Evolutionary conservation across 2,888 invertebrate species (phyloP).

Genomic region (Gibbula magus): DNA sequence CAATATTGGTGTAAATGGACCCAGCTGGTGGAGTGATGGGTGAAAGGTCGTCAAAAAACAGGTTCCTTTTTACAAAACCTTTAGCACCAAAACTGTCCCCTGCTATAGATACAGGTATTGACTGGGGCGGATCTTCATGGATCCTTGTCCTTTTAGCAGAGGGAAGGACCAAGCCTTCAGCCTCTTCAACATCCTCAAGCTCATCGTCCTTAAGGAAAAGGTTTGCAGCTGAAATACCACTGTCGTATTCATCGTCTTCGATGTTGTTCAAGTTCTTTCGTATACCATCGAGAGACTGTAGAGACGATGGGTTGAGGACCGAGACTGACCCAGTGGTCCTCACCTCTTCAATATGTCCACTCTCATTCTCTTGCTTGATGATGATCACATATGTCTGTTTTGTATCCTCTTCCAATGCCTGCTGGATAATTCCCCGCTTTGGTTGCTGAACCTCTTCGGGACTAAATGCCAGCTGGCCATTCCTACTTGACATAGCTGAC

Average conservation of each 20-base stretch:
- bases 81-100: constrained; percentile 28
- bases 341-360: constrained; percentile 28
- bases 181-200: constrained; percentile 38
- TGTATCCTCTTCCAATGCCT: constrained; percentile 45
- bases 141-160: neutral
- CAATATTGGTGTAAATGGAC: constrained; percentile 31
- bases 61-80: constrained; percentile 36
- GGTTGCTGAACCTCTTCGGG: neutral
- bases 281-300: constrained; percentile 41
- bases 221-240: constrained; percentile 34
- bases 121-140: constrained; percentile 3
- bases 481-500: constrained; percentile 22
- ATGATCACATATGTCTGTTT: constrained; percentile 55
- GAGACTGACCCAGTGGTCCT: neutral
- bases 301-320: neutral
- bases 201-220: constrained; percentile 51
- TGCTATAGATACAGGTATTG: constrained; percentile 7
- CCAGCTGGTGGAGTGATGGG: constrained; percentile 27
- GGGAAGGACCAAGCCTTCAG: constrained; percentile 6
- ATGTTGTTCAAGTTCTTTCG: constrained; percentile 52
- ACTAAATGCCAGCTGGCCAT: constrained; percentile 10
- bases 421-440: constrained; percentile 31
- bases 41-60: constrained; percentile 37
- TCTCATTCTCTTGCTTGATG: constrained; percentile 46
- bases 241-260: constrained; percentile 44